phyloP scores from a whole-genome alignment of 2,113 vertebrate genomes.

The Dromiciops gliroides region DNA sequence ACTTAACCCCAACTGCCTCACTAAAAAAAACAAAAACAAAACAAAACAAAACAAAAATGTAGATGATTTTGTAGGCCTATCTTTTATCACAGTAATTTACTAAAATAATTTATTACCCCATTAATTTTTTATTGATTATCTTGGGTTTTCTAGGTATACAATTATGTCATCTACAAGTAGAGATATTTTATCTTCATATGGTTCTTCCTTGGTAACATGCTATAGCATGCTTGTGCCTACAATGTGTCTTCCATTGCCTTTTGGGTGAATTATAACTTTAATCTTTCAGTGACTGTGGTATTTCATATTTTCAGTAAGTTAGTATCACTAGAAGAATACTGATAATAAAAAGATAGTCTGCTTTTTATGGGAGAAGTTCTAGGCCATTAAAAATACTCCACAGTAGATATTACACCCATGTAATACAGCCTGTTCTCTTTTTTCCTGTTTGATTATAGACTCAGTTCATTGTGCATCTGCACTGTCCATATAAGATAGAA shows the following conservation, averaged over 20 bases:
- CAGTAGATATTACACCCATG: not conserved
- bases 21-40: too few species aligned
- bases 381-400: not conserved
- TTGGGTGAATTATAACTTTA: not conserved
- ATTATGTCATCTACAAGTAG: not conserved
- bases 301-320: not conserved
- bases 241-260: not conserved
- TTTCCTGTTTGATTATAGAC: not conserved
- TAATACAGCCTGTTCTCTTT: not conserved
- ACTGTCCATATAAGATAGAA: not conserved
- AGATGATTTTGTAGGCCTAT: not conserved
- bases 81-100: not conserved
- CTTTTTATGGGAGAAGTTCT: not conserved
- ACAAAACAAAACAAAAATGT: too few species aligned
- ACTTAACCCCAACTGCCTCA: too few species aligned
- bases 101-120: not conserved
- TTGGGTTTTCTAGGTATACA: not conserved
- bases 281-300: not conserved
- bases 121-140: not conserved
- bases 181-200: not conserved
- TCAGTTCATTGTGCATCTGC: not conserved
- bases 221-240: not conserved
- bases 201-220: not conserved
- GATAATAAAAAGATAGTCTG: not conserved
- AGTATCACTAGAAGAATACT: not conserved